A percentile compares a stretch with the other conserved stretches of the same genome.
These are phyloP conservation scores for Frankliniella intonsa DNA, from an alignment of 2,888 invertebrate genomes.

Conservation along the genomic window DNA sequence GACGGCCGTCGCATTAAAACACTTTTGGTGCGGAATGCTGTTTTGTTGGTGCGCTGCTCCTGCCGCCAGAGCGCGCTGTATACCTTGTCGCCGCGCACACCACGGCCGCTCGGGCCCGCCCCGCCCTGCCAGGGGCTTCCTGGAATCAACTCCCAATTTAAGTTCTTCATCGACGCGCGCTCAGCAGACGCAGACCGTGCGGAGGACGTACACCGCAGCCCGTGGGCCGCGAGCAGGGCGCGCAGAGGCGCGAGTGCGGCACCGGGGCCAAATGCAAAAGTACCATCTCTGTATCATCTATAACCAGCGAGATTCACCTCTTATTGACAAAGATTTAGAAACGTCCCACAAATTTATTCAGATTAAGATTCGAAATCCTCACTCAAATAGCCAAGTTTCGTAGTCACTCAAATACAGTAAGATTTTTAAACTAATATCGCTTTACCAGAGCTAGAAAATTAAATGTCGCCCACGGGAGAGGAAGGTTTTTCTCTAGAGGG, in stretches of 20 bases:
- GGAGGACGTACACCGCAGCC: not conserved
- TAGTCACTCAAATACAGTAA: too few relatives aligned
- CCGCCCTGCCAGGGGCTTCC: not conserved
- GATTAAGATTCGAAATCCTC: too few relatives aligned
- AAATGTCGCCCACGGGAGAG: too few relatives aligned
- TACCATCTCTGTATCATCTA: too few relatives aligned
- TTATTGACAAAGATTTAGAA: too few relatives aligned
- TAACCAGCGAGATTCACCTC: too few relatives aligned
- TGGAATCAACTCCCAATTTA: not conserved
- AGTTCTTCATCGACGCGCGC: not conserved
- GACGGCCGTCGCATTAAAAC: not conserved
- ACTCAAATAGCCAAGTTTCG: too few relatives aligned
- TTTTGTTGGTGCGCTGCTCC: not conserved
- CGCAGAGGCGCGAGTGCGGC: not conserved
- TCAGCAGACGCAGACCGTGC: not conserved
- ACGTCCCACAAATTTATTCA: too few relatives aligned
- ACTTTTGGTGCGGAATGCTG: slow-evolving; percentile 17
- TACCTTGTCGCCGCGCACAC: not conserved
- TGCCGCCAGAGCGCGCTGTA: not conserved
- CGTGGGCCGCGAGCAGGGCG: not conserved
- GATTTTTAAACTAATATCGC: too few relatives aligned
- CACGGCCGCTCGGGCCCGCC: too few relatives aligned
- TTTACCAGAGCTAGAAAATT: too few relatives aligned
- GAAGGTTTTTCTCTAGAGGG: too few relatives aligned
- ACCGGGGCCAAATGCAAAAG: not conserved